Evolutionary conservation across 1,140 invertebrate genomes (phyloP), one percentile per base, ranked within the genome.

Genomic region (Acromyrmex heyeri): DNA sequence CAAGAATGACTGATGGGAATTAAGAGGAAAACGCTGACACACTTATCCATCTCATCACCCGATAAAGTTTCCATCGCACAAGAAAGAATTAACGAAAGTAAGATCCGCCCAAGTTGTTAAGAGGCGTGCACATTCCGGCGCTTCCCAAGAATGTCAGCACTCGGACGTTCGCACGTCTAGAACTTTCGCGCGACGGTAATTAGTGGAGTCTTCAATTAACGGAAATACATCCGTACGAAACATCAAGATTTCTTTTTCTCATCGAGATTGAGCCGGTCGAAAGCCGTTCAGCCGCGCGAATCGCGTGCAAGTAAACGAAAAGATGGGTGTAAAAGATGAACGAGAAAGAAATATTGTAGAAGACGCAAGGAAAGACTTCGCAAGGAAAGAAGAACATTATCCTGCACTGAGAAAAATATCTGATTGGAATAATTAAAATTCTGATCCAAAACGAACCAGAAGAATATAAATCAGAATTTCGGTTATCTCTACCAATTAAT

Each of bases 171-270:
- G 48, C 64, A 67, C 65, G 21, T 72, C 18, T 18, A 2, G 0
- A 67, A 79, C 48, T 79, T 67, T 79, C 62, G 30, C 62, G 27
- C n/a, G 44, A 5, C 16, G 7, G 24, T 14, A 83, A 62, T 73
- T 83, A 83, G 34, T 38, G 21, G 6, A 14, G n/a, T 73, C 38
- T 62, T 83, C 44, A 50, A 75, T 83, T 83, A 75, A 73, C 18
- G 24, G 38, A 61, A 61, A 44, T 67, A 55, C 67, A 10, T 14
- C n/a, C 38, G 30, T 21, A n/a, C 27, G 7, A 65, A 18, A 57
- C 34, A 27, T 6, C 30, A 12, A 59, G 14, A 67, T 67, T 72
- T 57, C 48, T 55, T 16, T 34, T 69, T 38, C 53, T 24, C 30
- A 24, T 55, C 62, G 69, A 55, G 3, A 55, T 38, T 6, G 18